Percentiles rank a stretch among this genome's conserved stretches.
Conservation (phyloP, 2,888 invertebrate species). For the Macaria liturata region DNA sequence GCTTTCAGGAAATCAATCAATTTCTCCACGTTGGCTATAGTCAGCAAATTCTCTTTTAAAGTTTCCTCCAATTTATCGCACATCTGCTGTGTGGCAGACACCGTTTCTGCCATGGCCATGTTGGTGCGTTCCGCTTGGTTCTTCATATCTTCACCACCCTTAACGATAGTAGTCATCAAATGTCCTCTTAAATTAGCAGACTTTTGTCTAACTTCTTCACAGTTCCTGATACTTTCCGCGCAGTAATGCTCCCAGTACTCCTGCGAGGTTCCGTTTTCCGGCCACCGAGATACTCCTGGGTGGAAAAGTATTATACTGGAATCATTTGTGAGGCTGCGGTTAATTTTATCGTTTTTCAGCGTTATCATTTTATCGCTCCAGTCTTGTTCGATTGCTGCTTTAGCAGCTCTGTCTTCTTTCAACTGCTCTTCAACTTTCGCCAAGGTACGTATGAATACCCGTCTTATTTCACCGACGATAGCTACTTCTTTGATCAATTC, state of each 20-base stretch:
- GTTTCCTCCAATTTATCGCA: conserved; percentile 87
- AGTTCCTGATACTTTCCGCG: conserved; percentile 88
- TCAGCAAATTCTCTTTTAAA: conserved; percentile 87
- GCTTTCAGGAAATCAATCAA: conserved; percentile 87
- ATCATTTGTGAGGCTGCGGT: conserved; percentile 85
- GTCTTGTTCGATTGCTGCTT: conserved; percentile 91
- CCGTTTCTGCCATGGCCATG: conserved; percentile 86
- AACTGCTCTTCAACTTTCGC: conserved; percentile 85
- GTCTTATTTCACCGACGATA: conserved; percentile 87
- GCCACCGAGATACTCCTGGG: conserved; percentile 91
- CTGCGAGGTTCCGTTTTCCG: conserved; percentile 86
- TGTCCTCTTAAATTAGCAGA: conserved; percentile 87
- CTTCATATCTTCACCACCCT: conserved; percentile 91
- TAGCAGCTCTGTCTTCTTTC: conserved; percentile 89
- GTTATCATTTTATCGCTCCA: conserved; percentile 94
- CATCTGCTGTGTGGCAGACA: conserved; percentile 89
- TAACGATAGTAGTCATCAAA: conserved; percentile 88
- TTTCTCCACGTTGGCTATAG: conserved; percentile 90
- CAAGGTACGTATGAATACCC: conserved; percentile 84
- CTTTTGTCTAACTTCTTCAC: conserved; percentile 88
- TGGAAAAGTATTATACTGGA: conserved; percentile 88
- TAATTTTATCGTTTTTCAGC: conserved; percentile 87
- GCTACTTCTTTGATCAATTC: conserved; percentile 90
- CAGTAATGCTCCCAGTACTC: conserved; percentile 94
- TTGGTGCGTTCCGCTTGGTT: conserved; percentile 93